Evolutionary conservation across 2,113 vertebrate genomes (phyloP).

Genomic region (Peromyscus leucopus): DNA sequence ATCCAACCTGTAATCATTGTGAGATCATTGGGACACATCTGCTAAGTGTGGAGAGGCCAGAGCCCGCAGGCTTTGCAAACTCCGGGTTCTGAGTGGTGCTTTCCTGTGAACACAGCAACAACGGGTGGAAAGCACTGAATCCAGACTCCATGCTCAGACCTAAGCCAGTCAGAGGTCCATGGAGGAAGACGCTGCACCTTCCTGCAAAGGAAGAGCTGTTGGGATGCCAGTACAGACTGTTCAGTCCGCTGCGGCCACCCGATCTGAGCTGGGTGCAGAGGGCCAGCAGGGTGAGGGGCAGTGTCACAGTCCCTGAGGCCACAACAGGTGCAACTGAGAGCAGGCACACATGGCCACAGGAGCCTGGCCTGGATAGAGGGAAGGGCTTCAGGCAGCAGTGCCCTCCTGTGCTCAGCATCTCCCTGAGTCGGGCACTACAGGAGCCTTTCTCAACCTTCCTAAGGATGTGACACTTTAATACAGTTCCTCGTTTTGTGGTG

Average conservation of each 20-base stretch:
- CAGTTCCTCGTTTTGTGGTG: no score
- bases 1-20: not conserved
- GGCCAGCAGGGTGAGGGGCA: not conserved
- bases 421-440: not conserved
- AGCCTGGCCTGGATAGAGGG: not conserved
- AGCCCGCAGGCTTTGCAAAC: not conserved
- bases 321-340: not conserved
- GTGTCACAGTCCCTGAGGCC: not conserved
- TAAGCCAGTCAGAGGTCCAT: not conserved
- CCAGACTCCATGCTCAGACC: not conserved
- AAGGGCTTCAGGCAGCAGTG: not conserved
- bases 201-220: not conserved
- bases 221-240: not conserved
- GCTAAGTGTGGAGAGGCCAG: not conserved
- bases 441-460: no score
- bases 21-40: not conserved
- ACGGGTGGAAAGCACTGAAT: no score
- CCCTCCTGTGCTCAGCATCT: not conserved
- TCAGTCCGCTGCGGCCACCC: not conserved
- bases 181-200: not conserved
- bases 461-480: no score
- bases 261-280: not conserved
- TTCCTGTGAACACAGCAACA: not conserved
- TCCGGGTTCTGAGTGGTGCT: rapidly evolving
- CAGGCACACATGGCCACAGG: rapidly evolving